Evolutionary conservation across 1,140 invertebrate species (phyloP).

Genomic region (Coptotermes formosanus): DNA sequence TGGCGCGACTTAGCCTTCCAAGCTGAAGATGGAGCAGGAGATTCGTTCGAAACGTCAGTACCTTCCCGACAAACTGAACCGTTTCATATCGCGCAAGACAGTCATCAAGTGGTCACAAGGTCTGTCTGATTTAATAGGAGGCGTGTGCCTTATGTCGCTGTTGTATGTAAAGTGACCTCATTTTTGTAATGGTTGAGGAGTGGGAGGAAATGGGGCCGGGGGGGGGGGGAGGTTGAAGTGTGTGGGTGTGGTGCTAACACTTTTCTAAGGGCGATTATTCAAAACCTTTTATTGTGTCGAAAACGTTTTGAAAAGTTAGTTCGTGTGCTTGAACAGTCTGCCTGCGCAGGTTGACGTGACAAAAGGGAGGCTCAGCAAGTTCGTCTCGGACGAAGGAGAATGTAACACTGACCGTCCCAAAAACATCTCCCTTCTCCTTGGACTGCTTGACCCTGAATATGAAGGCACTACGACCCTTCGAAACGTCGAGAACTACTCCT

Average conservation of each 20-base stretch:
- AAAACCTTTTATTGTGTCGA: slow-evolving; percentile 6
- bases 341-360: not conserved
- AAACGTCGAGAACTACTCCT: too few species aligned
- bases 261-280: not conserved
- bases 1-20: too few species aligned
- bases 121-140: too few species aligned
- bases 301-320: slow-evolving; percentile 6
- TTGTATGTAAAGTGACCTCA: not conserved
- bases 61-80: too few species aligned
- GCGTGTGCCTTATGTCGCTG: not conserved
- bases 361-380: not conserved
- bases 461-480: too few species aligned
- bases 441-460: too few species aligned
- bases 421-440: not conserved
- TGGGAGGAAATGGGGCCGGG: not conserved
- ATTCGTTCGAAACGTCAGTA: too few species aligned
- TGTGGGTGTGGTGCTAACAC: not conserved
- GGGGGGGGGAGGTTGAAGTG: not conserved
- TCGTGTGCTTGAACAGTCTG: not conserved
- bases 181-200: not conserved
- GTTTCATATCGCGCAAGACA: too few species aligned
- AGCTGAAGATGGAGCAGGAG: too few species aligned
- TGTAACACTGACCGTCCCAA: not conserved
- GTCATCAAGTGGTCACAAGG: too few species aligned
- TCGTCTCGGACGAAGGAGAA: slow-evolving; percentile 13